These are phyloP conservation scores for Coptodon rendalli DNA, from an alignment of 2,113 vertebrate genomes.

Conservation along the genomic window DNA sequence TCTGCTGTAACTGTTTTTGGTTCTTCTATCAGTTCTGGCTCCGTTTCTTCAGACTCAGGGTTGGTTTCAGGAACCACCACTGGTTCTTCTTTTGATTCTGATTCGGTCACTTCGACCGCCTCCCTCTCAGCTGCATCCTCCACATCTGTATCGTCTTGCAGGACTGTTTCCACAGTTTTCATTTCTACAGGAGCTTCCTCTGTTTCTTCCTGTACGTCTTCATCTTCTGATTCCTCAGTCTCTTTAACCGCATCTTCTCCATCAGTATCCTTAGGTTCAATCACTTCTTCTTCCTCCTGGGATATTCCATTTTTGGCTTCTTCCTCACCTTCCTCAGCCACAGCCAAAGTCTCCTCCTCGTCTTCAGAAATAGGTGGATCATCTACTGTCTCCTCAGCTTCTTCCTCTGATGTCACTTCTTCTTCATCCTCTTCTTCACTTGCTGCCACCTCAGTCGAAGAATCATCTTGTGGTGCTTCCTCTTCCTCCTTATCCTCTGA, in stretches of 20 bases:
- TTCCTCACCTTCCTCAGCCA: neutral
- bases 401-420: neutral
- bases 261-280: neutral
- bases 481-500: conserved; percentile 34
- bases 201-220: neutral
- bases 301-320: neutral
- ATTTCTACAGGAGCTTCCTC: neutral
- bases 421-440: conserved; percentile 11
- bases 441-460: neutral
- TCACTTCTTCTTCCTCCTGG: neutral
- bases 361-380: neutral
- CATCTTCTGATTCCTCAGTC: neutral
- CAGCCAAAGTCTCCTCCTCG: neutral
- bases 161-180: neutral
- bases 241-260: neutral
- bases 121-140: neutral
- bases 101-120: neutral
- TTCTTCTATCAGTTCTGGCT: neutral
- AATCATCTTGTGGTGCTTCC: neutral
- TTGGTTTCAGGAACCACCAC: neutral
- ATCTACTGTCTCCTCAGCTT: neutral
- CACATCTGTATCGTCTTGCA: neutral
- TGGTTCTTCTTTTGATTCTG: neutral
- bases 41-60: neutral
- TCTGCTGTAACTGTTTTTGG: neutral